Percentiles rank a stretch among this genome's conserved stretches.
These are phyloP conservation scores for Hypsibius dujardini DNA, from an alignment of 1,140 invertebrate species.

Conservation along the genomic window DNA sequence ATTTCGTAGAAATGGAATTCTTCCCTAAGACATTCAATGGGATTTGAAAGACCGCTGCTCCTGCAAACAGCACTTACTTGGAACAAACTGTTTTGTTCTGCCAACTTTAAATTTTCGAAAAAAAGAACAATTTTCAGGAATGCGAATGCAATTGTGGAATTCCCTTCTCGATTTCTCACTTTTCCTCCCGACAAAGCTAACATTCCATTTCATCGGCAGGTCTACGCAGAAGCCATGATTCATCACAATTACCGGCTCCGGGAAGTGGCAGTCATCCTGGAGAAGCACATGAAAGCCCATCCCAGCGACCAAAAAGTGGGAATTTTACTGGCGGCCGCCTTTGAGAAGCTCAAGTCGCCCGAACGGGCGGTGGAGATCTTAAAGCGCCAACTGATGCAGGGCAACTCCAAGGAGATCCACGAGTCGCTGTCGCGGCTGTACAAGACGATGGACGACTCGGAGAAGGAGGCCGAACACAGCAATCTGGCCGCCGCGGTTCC, in stretches of 20 bases:
- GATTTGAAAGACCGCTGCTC: too few relatives aligned
- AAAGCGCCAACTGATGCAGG: neutral
- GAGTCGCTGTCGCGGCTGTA: neutral
- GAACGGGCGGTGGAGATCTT: neutral
- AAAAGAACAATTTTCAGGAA: too few relatives aligned
- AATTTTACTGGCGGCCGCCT: neutral
- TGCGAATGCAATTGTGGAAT: too few relatives aligned
- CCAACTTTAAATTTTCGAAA: too few relatives aligned
- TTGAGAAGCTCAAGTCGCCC: neutral
- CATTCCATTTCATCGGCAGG: too few relatives aligned
- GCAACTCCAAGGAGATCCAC: conserved; percentile 6
- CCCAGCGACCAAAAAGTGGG: neutral
- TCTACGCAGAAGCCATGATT: neutral
- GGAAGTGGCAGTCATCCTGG: neutral
- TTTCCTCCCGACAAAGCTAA: too few relatives aligned
- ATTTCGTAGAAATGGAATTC: too few relatives aligned
- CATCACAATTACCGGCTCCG: neutral
- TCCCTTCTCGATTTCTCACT: too few relatives aligned
- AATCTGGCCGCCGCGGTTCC: neutral
- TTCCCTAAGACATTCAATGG: too few relatives aligned
- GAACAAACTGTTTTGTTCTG: too few relatives aligned
- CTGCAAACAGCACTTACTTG: too few relatives aligned
- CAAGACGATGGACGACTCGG: neutral
- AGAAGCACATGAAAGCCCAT: conserved; percentile 7
- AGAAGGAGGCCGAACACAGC: neutral